Evolutionary conservation across 2,113 vertebrate genomes (phyloP).

Genomic region (Tretioscincus oriximinensis): DNA sequence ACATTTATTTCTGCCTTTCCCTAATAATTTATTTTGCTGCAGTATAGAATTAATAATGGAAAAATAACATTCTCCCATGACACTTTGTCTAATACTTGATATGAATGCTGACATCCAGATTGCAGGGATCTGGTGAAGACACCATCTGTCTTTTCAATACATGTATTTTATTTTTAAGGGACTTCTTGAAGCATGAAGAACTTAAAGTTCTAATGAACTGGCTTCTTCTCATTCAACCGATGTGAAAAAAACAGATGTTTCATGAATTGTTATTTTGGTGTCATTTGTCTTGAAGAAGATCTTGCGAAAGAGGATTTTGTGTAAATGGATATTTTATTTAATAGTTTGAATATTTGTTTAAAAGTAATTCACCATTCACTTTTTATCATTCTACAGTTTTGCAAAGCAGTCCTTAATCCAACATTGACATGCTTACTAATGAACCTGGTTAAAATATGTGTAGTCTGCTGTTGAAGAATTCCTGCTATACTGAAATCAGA

Average conservation of each 20-base stretch:
- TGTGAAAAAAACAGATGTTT: constrained; percentile 30
- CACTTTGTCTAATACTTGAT: constrained; percentile 19
- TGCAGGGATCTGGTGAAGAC: constrained; percentile 37
- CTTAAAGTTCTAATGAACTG: constrained; percentile 45
- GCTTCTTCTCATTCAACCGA: constrained; percentile 38
- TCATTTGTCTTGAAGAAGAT: neutral
- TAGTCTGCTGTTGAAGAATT: no score
- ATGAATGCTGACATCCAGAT: constrained; percentile 38
- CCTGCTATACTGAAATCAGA: no score
- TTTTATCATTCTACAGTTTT: no score
- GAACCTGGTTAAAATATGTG: no score
- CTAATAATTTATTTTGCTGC: constrained; percentile 25
- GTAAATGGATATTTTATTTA: neutral
- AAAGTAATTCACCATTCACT: no score
- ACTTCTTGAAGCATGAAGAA: constrained; percentile 60
- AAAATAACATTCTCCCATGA: neutral
- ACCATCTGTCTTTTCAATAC: constrained; percentile 62
- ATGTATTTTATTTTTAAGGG: constrained; percentile 56
- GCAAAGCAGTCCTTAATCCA: no score
- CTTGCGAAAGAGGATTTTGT: constrained; percentile 8
- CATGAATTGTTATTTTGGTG: neutral
- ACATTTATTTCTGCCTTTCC: neutral
- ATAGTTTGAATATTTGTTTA: neutral
- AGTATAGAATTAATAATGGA: neutral
- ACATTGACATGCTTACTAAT: no score